These are phyloP conservation scores for Cataglyphis livida DNA, from an alignment of 2,888 invertebrate species.

Conservation along the genomic window DNA sequence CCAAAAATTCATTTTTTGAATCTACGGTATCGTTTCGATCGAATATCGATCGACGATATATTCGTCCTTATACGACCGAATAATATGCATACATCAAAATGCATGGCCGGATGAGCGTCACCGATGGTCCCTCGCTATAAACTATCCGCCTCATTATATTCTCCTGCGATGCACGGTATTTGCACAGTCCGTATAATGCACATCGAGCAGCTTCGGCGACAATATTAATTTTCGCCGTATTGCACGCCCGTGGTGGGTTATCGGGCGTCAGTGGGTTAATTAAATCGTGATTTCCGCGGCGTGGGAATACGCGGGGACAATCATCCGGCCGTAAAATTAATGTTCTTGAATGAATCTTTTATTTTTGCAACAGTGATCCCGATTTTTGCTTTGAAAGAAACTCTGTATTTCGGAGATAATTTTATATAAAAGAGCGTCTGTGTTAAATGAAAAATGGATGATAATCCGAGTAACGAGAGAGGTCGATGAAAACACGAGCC, in stretches of 20 bases:
- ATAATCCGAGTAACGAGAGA: conserved; percentile 47
- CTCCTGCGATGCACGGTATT: conserved; percentile 52
- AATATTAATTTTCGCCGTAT: conserved; percentile 69
- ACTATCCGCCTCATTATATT: conserved; percentile 40
- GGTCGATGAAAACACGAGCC: conserved; percentile 42
- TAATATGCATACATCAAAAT: conserved; percentile 52
- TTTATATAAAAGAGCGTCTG: not conserved
- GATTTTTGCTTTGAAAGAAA: conserved; percentile 1
- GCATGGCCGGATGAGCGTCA: conserved; percentile 47
- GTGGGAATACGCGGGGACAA: not conserved
- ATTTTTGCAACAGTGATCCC: not conserved
- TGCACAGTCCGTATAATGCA: conserved; percentile 59
- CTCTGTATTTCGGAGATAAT: not conserved
- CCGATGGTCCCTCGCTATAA: conserved; percentile 53
- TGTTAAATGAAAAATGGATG: conserved; percentile 33
- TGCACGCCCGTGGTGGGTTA: conserved; percentile 16
- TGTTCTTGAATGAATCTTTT: conserved; percentile 8
- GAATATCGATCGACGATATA: conserved; percentile 16
- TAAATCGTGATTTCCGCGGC: conserved; percentile 49
- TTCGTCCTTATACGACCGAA: conserved; percentile 35
- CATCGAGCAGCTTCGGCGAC: conserved; percentile 32
- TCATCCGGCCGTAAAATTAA: conserved; percentile 33
- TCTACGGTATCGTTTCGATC: not conserved
- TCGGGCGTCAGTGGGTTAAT: conserved; percentile 55
- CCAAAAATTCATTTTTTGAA: not conserved